Percentiles rank a stretch among this genome's conserved stretches.
Evolutionary conservation across 1,140 invertebrate species (phyloP).

Genomic region (Drosophila trapezifrons): DNA sequence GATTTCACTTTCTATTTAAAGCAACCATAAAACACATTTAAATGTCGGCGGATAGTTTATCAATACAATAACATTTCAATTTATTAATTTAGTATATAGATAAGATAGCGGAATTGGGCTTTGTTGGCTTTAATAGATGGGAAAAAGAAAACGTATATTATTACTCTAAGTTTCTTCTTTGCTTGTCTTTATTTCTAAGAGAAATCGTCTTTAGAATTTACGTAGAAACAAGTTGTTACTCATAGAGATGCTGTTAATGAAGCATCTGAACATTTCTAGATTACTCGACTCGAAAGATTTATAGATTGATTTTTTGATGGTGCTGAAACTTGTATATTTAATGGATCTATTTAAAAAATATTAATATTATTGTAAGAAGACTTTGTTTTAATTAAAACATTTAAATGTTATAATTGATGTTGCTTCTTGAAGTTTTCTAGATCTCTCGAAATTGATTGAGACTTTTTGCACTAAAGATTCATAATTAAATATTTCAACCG

Average conservation of each 20-base stretch:
- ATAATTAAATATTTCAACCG: too few species aligned
- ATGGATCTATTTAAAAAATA: too few species aligned
- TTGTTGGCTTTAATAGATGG: neutral
- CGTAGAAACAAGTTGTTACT: neutral
- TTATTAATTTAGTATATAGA: constrained; percentile 8
- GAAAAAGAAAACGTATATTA: neutral
- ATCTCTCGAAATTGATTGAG: neutral
- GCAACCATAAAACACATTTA: neutral
- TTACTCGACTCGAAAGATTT: neutral
- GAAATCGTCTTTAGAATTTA: neutral
- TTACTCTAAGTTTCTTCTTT: neutral
- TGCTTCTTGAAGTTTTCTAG: neutral
- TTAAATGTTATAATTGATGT: neutral
- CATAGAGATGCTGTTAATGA: neutral
- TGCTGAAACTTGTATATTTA: neutral
- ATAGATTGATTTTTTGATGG: neutral
- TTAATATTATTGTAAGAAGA: too few species aligned
- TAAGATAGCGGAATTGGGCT: constrained; percentile 1
- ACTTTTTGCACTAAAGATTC: too few species aligned
- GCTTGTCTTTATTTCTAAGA: neutral
- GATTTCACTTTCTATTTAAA: neutral
- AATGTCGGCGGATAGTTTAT: constrained; percentile 12
- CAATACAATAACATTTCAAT: constrained; percentile 7
- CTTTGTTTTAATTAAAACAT: too few species aligned
- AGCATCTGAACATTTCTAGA: neutral